Evolutionary conservation across 2,888 invertebrate species (phyloP).

Genomic region (Tiliacea aurago): DNA sequence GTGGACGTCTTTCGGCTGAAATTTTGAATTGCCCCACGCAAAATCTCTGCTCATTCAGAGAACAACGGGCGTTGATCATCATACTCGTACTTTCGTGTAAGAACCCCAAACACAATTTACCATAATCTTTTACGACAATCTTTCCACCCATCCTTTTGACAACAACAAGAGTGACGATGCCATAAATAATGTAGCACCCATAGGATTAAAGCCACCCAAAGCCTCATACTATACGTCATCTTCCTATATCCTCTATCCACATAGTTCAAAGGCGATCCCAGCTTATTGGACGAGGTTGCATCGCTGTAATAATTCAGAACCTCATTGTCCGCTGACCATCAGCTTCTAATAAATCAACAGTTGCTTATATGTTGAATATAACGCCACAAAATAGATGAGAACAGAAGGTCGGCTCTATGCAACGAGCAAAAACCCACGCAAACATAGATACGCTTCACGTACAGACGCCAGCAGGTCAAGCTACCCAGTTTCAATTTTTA

Average conservation of each 20-base stretch:
- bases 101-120: too few species aligned
- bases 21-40: too few species aligned
- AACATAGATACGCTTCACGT: neutral
- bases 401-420: neutral
- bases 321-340: conserved; percentile 41
- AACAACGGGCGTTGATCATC: neutral
- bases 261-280: conserved; percentile 18
- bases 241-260: neutral
- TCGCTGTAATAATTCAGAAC: conserved; percentile 48
- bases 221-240: conserved; percentile 1
- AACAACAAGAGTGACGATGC: neutral
- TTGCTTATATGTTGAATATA: conserved; percentile 26
- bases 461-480: too few species aligned
- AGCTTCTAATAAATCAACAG: conserved; percentile 56
- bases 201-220: conserved; percentile 5
- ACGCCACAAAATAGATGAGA: neutral
- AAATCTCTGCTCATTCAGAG: too few species aligned
- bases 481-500: too few species aligned
- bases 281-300: conserved; percentile 42
- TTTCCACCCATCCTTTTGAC: neutral
- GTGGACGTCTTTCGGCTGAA: too few species aligned
- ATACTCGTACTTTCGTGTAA: neutral
- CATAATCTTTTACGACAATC: neutral
- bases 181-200: conserved; percentile 18
- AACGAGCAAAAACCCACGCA: neutral